A percentile compares a stretch with the other conserved stretches of the same genome.
Evolutionary conservation across 2,888 invertebrate species (phyloP).

Genomic region (Byasa hedistus): DNA sequence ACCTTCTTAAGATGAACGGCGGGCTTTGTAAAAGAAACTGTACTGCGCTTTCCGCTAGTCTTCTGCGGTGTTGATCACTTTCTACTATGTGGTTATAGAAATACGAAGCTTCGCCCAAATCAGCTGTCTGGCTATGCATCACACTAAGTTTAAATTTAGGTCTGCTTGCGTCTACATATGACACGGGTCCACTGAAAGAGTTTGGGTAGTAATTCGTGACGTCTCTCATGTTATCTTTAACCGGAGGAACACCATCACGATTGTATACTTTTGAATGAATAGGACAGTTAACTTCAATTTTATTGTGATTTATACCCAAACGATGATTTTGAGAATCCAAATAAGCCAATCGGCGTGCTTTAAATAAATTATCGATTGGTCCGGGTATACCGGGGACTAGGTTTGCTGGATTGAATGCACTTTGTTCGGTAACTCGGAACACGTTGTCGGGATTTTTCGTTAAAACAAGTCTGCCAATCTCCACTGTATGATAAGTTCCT

Average conservation of each 20-base stretch:
- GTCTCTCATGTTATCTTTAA: constrained; percentile 88
- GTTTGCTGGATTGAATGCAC: constrained; percentile 55
- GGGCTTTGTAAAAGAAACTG: constrained; percentile 32
- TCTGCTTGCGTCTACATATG: constrained; percentile 70
- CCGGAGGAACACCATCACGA: constrained; percentile 81
- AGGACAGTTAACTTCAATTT: constrained; percentile 55
- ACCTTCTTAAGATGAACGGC: constrained; percentile 85
- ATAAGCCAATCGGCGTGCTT: constrained; percentile 51
- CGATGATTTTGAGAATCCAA: constrained; percentile 57
- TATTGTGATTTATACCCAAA: constrained; percentile 55
- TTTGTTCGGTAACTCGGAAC: constrained; percentile 50
- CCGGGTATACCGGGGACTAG: constrained; percentile 66
- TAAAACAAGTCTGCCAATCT: constrained; percentile 52
- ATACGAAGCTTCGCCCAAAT: constrained; percentile 81
- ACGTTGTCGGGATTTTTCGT: constrained; percentile 53
- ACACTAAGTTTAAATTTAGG: constrained; percentile 44
- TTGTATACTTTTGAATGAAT: constrained; percentile 49
- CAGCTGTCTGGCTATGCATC: constrained; percentile 46
- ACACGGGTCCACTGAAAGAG: constrained; percentile 91
- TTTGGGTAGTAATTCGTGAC: constrained; percentile 97
- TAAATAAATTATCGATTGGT: constrained; percentile 53
- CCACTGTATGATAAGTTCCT: constrained; percentile 52
- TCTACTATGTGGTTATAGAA: constrained; percentile 82
- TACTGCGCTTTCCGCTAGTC: constrained; percentile 38
- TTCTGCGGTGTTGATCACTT: constrained; percentile 34